Evolutionary conservation across 2,113 vertebrate species (phyloP), one percentile per base, ranked within the genome.

Genomic region (Piaya cayana): DNA sequence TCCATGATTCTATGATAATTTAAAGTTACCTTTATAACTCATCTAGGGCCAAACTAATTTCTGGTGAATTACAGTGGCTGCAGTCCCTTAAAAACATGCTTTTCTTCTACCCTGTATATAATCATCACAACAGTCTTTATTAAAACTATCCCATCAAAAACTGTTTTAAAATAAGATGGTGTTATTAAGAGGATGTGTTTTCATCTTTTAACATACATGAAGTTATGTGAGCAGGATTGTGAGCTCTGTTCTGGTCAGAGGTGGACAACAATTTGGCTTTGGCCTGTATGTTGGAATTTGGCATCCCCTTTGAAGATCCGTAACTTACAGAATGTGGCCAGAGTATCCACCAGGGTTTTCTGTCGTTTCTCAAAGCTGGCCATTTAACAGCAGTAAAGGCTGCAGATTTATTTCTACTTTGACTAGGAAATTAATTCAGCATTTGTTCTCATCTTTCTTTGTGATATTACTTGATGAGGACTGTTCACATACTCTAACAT

Each of bases 151-250:
- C 3, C 1, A 87, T 69, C 62, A 91, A 80, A 92, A 92, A 53
- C 30, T 69, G 76, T 82, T 92, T 92, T 65, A 69, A 87, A 89
- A 74, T 49, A 76, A 26, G 77, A 79, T 79, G 12, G 23, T 39
- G 65, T 79, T 58, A 86, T 87, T 69, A 85, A 88, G 63, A 96
- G 77, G 81, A 91, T 79, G 62, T 91, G 49, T 89, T 91, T 92
- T 79, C 42, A 27, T 67, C 67, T 90, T 82, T 62, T 59, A 60
- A 80, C 21, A 52, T 64, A 26, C 43, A 71, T 56, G 50, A 82
- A 68, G 30, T 63, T 60, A 71, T 37, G 37, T 32, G 20, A 70
- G 25, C 21, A 49, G 23, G 9, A 60, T 1, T 82, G 13, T 63
- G 32, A 92, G 39, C 30, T 15, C 36, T 60, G 6, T 58, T 79